A percentile compares a stretch with the other conserved stretches of the same genome.
Evolutionary conservation across 2,888 invertebrate genomes (phyloP).

Genomic region (Epistrophe grossulariae): DNA sequence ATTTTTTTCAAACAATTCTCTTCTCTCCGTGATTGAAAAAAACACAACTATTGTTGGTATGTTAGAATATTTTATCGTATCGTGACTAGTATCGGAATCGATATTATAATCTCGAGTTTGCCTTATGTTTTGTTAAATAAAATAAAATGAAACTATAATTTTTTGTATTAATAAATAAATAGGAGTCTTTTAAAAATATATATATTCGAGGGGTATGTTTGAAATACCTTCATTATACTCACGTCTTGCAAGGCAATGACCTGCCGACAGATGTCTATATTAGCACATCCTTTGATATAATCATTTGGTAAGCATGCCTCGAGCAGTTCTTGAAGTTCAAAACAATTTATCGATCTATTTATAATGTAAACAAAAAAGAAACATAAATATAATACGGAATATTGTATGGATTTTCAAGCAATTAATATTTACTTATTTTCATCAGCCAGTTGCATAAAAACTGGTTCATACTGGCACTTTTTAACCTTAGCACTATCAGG

Average conservation of each 20-base stretch:
- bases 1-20: too few species aligned
- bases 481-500: slow-evolving; percentile 84
- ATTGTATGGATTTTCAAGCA: background rate
- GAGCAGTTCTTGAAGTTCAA: slow-evolving; percentile 94
- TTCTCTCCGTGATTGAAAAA: too few species aligned
- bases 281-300: slow-evolving; percentile 97
- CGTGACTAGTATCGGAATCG: too few species aligned
- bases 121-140: too few species aligned
- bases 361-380: background rate
- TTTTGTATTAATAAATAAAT: background rate
- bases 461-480: slow-evolving; percentile 91
- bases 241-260: slow-evolving; percentile 95
- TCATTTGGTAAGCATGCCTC: slow-evolving; percentile 97
- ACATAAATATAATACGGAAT: background rate
- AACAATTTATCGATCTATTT: slow-evolving; percentile 92
- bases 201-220: slow-evolving; percentile 8
- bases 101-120: too few species aligned
- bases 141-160: too few species aligned
- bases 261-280: slow-evolving; percentile 95
- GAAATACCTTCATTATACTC: slow-evolving; percentile 84
- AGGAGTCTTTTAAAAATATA: background rate
- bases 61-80: too few species aligned
- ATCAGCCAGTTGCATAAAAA: slow-evolving; percentile 95
- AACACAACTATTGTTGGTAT: too few species aligned
- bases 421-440: slow-evolving; percentile 86